These are phyloP conservation scores for Drosophila testacea DNA, from an alignment of 2,888 invertebrate species.

Conservation along the genomic window DNA sequence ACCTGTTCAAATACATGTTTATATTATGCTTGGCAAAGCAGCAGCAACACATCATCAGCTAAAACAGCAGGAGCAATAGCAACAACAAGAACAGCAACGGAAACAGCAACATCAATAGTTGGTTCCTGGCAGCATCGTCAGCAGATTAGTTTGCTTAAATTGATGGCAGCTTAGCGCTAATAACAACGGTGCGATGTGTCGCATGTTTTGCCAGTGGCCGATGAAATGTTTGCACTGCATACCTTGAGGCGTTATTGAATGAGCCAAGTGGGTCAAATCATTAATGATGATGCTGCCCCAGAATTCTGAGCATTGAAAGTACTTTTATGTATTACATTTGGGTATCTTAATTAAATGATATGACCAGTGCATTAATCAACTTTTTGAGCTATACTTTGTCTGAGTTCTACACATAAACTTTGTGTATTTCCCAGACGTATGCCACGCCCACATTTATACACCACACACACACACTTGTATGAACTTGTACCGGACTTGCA, in stretches of 20 bases:
- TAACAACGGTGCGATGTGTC: constrained; percentile 61
- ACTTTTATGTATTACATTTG: background rate
- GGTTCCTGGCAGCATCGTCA: constrained; percentile 30
- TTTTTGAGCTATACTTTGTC: constrained; percentile 12
- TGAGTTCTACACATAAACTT: constrained; percentile 50
- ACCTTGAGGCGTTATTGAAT: constrained; percentile 54
- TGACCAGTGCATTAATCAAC: constrained; percentile 71
- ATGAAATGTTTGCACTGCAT: constrained; percentile 44
- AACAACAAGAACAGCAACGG: constrained; percentile 14
- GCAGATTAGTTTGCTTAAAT: constrained; percentile 82
- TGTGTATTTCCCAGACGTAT: constrained; percentile 68
- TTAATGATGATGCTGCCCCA: constrained; percentile 39
- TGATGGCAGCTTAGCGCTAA: constrained; percentile 79
- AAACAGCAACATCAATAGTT: constrained; percentile 16
- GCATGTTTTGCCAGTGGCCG: constrained; percentile 28
- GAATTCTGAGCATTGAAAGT: constrained; percentile 3
- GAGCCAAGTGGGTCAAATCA: constrained; percentile 28
- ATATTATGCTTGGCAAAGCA: constrained; percentile 62
- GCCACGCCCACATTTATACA: constrained; percentile 21
- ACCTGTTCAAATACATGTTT: constrained; percentile 73
- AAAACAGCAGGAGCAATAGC: constrained; percentile 22
- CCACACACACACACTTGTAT: background rate
- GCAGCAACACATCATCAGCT: constrained; percentile 28
- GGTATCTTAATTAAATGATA: constrained; percentile 66
- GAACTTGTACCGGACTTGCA: constrained; percentile 8